Conservation (phyloP, 1,140 invertebrate genomes). For the Drosophila orosa region DNA sequence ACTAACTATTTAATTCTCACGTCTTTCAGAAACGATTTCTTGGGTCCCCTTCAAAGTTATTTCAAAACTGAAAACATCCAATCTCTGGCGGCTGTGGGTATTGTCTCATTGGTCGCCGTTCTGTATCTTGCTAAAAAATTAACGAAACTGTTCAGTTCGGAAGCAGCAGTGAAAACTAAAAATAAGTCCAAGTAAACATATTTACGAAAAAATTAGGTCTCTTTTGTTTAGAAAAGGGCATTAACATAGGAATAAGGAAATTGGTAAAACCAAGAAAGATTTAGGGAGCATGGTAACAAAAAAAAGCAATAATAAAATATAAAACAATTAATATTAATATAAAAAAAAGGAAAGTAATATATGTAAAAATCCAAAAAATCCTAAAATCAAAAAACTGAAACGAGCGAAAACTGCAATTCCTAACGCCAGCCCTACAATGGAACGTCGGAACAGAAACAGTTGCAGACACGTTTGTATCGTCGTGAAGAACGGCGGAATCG, state of each 20-base stretch:
- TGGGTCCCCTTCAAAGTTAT: conserved; percentile 32
- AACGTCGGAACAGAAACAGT: background rate
- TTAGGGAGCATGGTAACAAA: too few species aligned
- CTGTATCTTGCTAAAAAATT: conserved; percentile 27
- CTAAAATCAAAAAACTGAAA: background rate
- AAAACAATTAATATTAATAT: background rate
- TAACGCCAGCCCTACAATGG: conserved; percentile 18
- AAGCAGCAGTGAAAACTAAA: conserved; percentile 36
- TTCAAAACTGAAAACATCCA: conserved; percentile 25
- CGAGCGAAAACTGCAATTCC: conserved; percentile 14
- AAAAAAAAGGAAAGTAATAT: background rate
- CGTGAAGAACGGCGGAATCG: conserved; percentile 7
- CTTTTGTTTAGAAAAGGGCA: background rate
- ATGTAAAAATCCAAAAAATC: too few species aligned
- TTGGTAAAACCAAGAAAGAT: too few species aligned
- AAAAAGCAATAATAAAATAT: background rate
- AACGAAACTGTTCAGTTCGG: conserved; percentile 29
- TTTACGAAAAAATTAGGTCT: background rate
- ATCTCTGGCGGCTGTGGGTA: conserved; percentile 39
- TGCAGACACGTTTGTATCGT: conserved; percentile 22
- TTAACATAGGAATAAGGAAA: background rate
- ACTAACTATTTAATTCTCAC: background rate
- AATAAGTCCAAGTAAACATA: conserved; percentile 46
- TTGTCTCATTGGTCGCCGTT: conserved; percentile 21
- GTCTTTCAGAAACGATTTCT: conserved; percentile 51